Evolutionary conservation across 2,113 vertebrate genomes (phyloP).

Genomic region (Trichechus manatus): DNA sequence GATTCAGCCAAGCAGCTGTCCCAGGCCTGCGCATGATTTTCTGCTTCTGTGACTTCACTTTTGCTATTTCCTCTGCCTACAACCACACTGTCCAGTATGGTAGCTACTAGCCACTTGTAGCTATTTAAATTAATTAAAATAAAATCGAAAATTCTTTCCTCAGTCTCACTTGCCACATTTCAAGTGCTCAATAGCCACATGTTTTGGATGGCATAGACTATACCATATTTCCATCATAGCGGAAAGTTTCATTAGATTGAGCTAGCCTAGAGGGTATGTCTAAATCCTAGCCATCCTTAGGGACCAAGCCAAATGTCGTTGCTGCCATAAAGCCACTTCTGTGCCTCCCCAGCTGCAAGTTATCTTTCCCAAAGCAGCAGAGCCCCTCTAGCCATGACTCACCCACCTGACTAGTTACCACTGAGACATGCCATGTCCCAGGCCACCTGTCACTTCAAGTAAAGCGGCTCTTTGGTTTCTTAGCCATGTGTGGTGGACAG

Average conservation of each 20-base stretch:
- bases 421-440: constrained; percentile 7
- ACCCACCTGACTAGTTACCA: not conserved
- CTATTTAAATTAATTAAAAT: not conserved
- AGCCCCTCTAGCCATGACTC: not conserved
- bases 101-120: not conserved
- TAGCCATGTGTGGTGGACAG: not conserved
- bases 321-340: constrained; percentile 29
- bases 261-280: not conserved
- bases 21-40: not conserved
- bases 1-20: not conserved
- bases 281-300: not conserved
- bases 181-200: not conserved
- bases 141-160: not conserved
- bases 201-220: not conserved
- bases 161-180: not conserved
- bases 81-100: not conserved
- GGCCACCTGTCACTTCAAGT: constrained; percentile 15
- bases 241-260: not conserved
- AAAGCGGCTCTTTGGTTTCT: constrained; percentile 11
- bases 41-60: not conserved
- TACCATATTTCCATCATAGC: not conserved
- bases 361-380: constrained; percentile 43
- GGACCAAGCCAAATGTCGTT: constrained; percentile 41
- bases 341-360: constrained; percentile 14
- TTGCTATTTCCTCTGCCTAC: not conserved